Base-by-base conservation (phyloP, 2,888 invertebrate species). In the Cantharis flavilabris region DNA sequence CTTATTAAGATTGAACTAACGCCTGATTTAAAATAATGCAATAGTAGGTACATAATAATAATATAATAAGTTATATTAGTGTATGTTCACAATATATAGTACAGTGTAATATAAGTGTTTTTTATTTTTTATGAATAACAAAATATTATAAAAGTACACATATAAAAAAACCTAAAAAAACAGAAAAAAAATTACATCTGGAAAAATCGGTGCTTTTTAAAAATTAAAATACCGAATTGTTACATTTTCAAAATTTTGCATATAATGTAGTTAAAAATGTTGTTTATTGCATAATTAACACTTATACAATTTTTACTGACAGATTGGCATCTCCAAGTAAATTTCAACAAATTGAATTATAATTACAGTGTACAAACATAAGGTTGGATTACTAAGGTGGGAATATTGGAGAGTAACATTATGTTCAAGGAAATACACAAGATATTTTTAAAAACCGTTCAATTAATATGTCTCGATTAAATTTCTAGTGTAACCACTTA, bases 321-420 rank as follows among this genome's bases (percentile, higher is more conserved):
- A 67, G 65, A 67, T 67, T 67, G 65, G 65, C 65, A 67, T 67
- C 26, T 26, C 26, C 65, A 67, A 67, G 65, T 67, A 67, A 67
- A 67, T 67, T 67, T 67, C 20, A 67, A 67, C 65, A 67, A 67
- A 67, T 67, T 67, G 65, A 67, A 67, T 67, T 67, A 67, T 67
- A 67, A 67, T 67, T 67, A 67, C 26, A 67, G 65, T 23, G 65
- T 67, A 67, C 20, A 67, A 23, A 67, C 3, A 67, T 23, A 23
- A 67, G 26, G 26, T 67, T 26, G 65, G 23, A 14, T 23, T 67
- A 13, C 65, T 67, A 23, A 67, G 65, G 65, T 67, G 65, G 65
- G 65, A 67, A 67, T 16, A 67, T 67, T 67, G 23, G 65, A 67
- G 23, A 64, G 64, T 18, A 20, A 64, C 64, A 11, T 49, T 49